Evolutionary conservation across 2,113 vertebrate species (phyloP).

Genomic region (Murina feae): DNA sequence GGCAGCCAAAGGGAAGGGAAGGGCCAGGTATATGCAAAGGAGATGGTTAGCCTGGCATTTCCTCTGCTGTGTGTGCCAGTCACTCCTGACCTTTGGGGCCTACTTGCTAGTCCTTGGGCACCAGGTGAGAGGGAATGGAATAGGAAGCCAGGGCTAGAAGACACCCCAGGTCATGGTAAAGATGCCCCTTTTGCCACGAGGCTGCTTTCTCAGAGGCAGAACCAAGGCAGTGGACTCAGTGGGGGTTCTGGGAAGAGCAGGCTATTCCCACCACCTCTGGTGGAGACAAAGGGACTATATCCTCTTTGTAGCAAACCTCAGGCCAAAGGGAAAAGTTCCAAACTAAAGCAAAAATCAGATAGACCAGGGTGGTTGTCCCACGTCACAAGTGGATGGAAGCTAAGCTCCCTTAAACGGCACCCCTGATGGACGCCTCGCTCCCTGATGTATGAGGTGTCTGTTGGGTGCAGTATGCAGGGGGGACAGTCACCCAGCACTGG

Average conservation of each 20-base stretch:
- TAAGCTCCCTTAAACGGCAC: not conserved
- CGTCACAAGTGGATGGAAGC: not conserved
- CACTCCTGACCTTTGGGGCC: not conserved
- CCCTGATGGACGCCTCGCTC: accelerated
- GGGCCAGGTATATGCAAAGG: not conserved
- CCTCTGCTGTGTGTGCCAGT: accelerated
- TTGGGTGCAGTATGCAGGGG: no score
- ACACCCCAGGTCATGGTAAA: not conserved
- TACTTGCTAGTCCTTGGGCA: not conserved
- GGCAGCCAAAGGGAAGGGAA: not conserved
- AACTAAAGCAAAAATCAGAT: not conserved
- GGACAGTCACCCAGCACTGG: not conserved
- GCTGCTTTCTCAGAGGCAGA: not conserved
- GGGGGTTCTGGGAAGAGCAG: not conserved
- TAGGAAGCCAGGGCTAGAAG: not conserved
- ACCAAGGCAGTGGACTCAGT: not conserved
- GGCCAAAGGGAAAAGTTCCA: not conserved
- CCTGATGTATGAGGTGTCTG: accelerated
- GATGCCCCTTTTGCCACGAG: not conserved
- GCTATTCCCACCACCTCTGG: not conserved
- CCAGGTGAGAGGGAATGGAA: not conserved
- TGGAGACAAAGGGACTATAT: not conserved
- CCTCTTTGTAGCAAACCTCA: not conserved
- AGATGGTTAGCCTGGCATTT: not conserved
- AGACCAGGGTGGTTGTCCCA: not conserved